Evolutionary conservation across 23 tunicate species (phyloP).

Genomic region (Trididemnum miniatum): DNA sequence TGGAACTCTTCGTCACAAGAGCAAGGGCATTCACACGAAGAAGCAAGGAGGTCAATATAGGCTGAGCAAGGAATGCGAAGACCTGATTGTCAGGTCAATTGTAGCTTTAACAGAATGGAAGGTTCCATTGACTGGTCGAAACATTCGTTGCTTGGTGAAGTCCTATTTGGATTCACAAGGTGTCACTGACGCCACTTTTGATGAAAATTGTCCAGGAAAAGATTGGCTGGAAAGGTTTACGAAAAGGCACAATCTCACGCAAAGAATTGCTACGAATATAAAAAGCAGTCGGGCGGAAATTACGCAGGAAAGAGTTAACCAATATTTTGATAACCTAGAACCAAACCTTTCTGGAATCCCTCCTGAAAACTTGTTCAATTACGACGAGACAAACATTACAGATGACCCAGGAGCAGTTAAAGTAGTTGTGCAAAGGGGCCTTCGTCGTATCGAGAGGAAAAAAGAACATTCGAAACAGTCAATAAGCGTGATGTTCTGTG

Average conservation of each 20-base stretch:
- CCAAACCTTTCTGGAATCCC: not conserved
- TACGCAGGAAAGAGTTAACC: no score
- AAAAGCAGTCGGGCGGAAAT: no score
- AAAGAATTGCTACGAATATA: no score
- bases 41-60: constrained; percentile 1
- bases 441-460: no score
- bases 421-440: no score
- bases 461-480: no score
- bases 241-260: constrained; percentile 1
- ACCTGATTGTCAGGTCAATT: not conserved
- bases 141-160: not conserved
- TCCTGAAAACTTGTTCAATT: no score
- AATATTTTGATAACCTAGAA: no score
- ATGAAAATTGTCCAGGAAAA: constrained; percentile 3
- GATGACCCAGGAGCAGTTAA: no score
- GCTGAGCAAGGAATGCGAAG: not conserved
- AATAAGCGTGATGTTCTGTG: no score
- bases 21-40: not conserved
- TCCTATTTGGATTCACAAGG: constrained; percentile 1
- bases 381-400: no score
- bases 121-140: not conserved
- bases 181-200: not conserved
- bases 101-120: not conserved
- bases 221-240: constrained; percentile 14
- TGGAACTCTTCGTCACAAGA: constrained; percentile 23